Conservation (phyloP, 37 sponge, comb jelly and placozoan species). For the Axinella damicornis region DNA sequence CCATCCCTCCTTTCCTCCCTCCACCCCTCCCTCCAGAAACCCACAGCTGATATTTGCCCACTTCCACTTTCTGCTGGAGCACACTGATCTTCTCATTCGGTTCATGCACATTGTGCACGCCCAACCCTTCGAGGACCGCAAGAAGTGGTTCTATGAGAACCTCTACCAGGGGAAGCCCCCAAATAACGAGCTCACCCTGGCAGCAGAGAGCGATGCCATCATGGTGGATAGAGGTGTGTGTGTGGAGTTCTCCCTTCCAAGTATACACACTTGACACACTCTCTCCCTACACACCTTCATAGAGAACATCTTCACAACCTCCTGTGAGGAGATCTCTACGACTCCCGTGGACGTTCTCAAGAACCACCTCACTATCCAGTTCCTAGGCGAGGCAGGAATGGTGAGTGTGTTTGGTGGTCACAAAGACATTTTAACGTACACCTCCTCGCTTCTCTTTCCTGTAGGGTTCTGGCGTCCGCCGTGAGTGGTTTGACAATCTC, state of each 20-base stretch:
- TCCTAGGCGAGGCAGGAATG: slow-evolving; percentile 92
- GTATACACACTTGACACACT: not conserved
- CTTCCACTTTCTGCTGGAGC: slow-evolving; percentile 89
- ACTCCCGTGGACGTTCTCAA: slow-evolving; percentile 49
- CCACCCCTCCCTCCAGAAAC: slow-evolving; percentile 37
- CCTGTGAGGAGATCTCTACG: slow-evolving; percentile 63
- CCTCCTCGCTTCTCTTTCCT: not conserved
- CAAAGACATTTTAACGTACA: not conserved
- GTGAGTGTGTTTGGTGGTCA: slow-evolving; percentile 17
- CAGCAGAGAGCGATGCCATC: slow-evolving; percentile 40
- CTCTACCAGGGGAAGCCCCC: slow-evolving; percentile 70
- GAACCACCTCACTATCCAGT: slow-evolving; percentile 63
- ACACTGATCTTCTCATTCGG: slow-evolving; percentile 60
- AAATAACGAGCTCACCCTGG: slow-evolving; percentile 39
- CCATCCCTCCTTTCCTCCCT: too few species aligned
- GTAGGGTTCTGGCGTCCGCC: slow-evolving; percentile 80
- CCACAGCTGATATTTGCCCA: slow-evolving; percentile 90
- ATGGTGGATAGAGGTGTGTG: slow-evolving; percentile 81
- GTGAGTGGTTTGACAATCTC: slow-evolving; percentile 95
- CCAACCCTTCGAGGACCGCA: slow-evolving; percentile 88
- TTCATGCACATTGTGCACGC: slow-evolving; percentile 85
- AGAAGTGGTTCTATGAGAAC: slow-evolving; percentile 98
- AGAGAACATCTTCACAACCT: slow-evolving; percentile 80
- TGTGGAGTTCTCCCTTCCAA: not conserved
- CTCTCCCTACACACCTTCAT: too few species aligned